Evolutionary conservation across 2,888 invertebrate species (phyloP).

Genomic region (Willowsia nigromaculata): DNA sequence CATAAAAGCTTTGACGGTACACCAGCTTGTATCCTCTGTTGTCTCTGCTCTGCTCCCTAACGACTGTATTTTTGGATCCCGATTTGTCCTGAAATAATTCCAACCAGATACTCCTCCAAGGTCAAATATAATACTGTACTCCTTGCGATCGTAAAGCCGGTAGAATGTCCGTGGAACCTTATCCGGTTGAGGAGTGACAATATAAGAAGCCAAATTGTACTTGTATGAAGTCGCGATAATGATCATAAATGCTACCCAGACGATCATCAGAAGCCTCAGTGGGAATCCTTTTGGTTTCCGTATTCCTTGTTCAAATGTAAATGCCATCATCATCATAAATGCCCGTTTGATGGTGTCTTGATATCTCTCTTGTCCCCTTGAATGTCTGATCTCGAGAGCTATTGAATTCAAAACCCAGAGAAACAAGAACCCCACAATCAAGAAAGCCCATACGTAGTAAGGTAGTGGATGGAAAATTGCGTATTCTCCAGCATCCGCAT

Average conservation of each 20-base stretch:
- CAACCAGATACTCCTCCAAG: slow-evolving; percentile 67
- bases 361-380: neutral
- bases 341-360: neutral
- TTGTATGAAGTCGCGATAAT: slow-evolving; percentile 65
- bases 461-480: slow-evolving; percentile 40
- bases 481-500: slow-evolving; percentile 51
- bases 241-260: slow-evolving; percentile 56
- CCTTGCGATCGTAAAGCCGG: neutral
- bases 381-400: neutral
- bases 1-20: slow-evolving; percentile 40
- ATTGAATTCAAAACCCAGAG: slow-evolving; percentile 23
- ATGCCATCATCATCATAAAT: slow-evolving; percentile 39
- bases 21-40: slow-evolving; percentile 38
- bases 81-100: slow-evolving; percentile 45
- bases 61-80: slow-evolving; percentile 16
- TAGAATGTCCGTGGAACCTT: slow-evolving; percentile 57
- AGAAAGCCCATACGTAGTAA: slow-evolving; percentile 12
- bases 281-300: slow-evolving; percentile 60
- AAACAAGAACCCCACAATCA: slow-evolving; percentile 18
- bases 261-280: slow-evolving; percentile 46
- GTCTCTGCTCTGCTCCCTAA: neutral
- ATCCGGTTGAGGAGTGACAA: slow-evolving; percentile 56
- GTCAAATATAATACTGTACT: slow-evolving; percentile 70
- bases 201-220: slow-evolving; percentile 64
- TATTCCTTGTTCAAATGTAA: slow-evolving; percentile 63